Evolutionary conservation across 2,888 invertebrate genomes (phyloP).

Genomic region (Agrotis ipsilon): DNA sequence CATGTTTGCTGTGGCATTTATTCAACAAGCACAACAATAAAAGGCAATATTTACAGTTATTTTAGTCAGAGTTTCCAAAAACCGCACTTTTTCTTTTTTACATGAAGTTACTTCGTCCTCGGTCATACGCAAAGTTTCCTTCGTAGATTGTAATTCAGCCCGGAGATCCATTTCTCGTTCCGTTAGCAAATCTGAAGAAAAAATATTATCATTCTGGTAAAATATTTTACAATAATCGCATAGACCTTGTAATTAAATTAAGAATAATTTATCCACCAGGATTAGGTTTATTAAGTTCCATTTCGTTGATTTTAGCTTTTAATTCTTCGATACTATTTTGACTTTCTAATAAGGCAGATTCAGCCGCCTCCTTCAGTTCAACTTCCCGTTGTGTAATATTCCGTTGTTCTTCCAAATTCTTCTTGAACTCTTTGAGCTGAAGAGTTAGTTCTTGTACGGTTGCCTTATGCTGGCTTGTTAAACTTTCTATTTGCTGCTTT

Average conservation of each 20-base stretch:
- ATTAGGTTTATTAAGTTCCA: constrained; percentile 81
- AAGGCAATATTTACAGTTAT: constrained; percentile 78
- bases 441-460: constrained; percentile 75
- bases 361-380: constrained; percentile 72
- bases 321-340: constrained; percentile 76
- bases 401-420: constrained; percentile 75
- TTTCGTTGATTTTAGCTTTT: constrained; percentile 77
- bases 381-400: constrained; percentile 71
- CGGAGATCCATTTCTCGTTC: constrained; percentile 86
- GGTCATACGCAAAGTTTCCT: constrained; percentile 81
- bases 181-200: constrained; percentile 80
- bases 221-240: background rate
- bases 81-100: constrained; percentile 85
- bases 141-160: constrained; percentile 86
- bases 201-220: constrained; percentile 5
- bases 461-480: constrained; percentile 76
- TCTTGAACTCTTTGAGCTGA: constrained; percentile 77
- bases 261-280: constrained; percentile 76
- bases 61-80: constrained; percentile 86
- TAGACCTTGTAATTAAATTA: background rate
- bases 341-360: constrained; percentile 73
- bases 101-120: constrained; percentile 84
- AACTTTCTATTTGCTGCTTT: constrained; percentile 79
- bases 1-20: too few relatives aligned
- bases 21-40: constrained; percentile 1